Percentiles rank a stretch among this genome's conserved stretches.
Conservation (phyloP, 2,113 vertebrate genomes). For the Eurypyga helias region DNA sequence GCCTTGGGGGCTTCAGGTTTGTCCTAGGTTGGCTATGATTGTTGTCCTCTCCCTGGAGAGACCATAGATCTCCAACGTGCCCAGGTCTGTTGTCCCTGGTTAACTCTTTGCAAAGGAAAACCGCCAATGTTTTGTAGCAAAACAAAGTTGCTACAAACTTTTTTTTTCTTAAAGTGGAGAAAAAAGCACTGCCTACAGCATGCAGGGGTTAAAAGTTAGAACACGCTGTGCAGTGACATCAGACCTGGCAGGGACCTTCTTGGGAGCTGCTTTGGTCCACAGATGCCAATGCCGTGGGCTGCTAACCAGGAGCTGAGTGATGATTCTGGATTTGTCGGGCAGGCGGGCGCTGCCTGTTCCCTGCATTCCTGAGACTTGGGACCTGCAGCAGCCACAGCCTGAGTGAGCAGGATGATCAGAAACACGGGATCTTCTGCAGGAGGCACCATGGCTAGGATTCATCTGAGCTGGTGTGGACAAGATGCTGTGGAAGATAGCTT, state of each 20-base stretch:
- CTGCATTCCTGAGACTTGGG: not conserved
- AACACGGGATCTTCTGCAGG: not conserved
- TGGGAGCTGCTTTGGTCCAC: not conserved
- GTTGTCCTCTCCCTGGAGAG: not conserved
- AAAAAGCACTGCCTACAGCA: not conserved
- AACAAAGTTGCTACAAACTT: not conserved
- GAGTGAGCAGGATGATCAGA: not conserved
- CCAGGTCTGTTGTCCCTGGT: not conserved
- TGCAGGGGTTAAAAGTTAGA: not conserved
- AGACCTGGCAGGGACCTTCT: not conserved
- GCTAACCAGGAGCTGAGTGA: accelerated
- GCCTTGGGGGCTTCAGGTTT: not conserved
- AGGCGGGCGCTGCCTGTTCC: not conserved
- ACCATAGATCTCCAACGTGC: accelerated
- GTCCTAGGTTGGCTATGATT: not conserved
- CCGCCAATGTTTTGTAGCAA: not conserved
- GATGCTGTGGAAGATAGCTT: not conserved
- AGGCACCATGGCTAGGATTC: not conserved
- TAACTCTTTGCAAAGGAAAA: not conserved
- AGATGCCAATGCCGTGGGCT: not conserved
- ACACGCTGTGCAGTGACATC: not conserved
- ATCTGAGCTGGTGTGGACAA: not conserved
- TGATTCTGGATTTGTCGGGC: not conserved
- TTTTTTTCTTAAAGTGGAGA: not conserved
- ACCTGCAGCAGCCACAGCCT: not conserved